These are phyloP conservation scores for Dyspetes luteomarginatus DNA, from an alignment of 2,888 invertebrate species.

Conservation along the genomic window DNA sequence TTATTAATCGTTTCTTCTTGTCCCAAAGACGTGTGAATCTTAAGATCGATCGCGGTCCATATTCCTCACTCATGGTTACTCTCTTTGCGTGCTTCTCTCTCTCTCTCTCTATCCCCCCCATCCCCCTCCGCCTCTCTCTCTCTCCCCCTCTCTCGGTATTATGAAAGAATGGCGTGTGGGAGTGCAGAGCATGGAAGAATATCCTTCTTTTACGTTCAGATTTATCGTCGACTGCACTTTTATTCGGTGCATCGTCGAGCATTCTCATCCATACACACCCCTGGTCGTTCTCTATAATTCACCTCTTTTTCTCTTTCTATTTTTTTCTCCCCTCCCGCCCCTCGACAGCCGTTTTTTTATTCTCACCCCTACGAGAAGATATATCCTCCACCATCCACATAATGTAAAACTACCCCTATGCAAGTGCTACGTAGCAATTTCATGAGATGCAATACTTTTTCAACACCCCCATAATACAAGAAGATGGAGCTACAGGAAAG, in stretches of 20 bases:
- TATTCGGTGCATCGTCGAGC: slow-evolving; percentile 56
- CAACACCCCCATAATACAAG: slow-evolving; percentile 12
- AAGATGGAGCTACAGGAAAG: background rate
- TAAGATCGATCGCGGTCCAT: slow-evolving; percentile 32
- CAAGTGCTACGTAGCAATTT: background rate
- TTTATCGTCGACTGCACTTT: slow-evolving; percentile 59
- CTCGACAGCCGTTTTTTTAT: slow-evolving; percentile 21
- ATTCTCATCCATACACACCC: slow-evolving; percentile 31
- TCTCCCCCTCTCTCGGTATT: background rate
- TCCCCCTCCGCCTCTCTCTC: slow-evolving; percentile 13
- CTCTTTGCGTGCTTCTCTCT: too few relatives aligned
- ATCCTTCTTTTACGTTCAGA: slow-evolving; percentile 20
- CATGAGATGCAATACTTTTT: slow-evolving; percentile 26
- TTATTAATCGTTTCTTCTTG: slow-evolving; percentile 48
- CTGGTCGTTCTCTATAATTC: slow-evolving; percentile 23
- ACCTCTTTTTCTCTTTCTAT: background rate
- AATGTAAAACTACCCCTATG: slow-evolving; percentile 18
- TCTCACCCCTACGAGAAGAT: slow-evolving; percentile 1
- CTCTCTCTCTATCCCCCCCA: background rate
- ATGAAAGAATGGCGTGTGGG: too few relatives aligned
- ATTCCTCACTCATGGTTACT: slow-evolving; percentile 13
- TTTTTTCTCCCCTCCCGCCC: background rate
- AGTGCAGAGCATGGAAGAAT: background rate
- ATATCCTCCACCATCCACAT: background rate
- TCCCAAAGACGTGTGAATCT: slow-evolving; percentile 19